These are phyloP conservation scores for Yponomeuta cagnagella DNA, from an alignment of 2,888 invertebrate species.

Conservation along the genomic window DNA sequence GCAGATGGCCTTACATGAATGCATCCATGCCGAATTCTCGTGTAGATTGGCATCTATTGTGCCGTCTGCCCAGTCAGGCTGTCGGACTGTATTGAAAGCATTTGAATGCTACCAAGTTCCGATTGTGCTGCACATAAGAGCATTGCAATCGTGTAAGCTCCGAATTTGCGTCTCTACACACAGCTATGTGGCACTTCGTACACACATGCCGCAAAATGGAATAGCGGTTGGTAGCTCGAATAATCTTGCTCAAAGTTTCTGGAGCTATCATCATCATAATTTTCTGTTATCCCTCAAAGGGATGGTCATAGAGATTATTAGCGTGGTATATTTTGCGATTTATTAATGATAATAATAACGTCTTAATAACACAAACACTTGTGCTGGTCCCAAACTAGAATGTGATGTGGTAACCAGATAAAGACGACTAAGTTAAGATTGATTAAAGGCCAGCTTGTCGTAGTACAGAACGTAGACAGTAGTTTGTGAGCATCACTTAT, in stretches of 20 bases:
- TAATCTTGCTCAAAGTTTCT: background rate
- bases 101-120: conserved; percentile 61
- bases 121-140: conserved; percentile 33
- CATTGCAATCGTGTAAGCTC: conserved; percentile 7
- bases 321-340: too few relatives aligned
- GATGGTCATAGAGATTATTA: too few relatives aligned
- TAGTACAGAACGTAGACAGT: too few relatives aligned
- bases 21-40: conserved; percentile 58
- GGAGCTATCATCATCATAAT: too few relatives aligned
- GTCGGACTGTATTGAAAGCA: conserved; percentile 53
- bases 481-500: too few relatives aligned
- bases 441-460: too few relatives aligned
- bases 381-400: too few relatives aligned
- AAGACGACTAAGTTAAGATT: too few relatives aligned
- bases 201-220: background rate
- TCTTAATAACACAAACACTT: too few relatives aligned
- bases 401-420: too few relatives aligned
- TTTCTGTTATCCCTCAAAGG: too few relatives aligned
- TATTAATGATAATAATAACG: too few relatives aligned
- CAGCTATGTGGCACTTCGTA: background rate
- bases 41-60: conserved; percentile 66
- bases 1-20: conserved; percentile 21
- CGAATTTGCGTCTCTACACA: background rate
- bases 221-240: background rate
- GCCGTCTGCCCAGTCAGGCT: conserved; percentile 38